Evolutionary conservation across 1,140 invertebrate species (phyloP), one percentile per base, ranked within the genome.

Genomic region (Temnothorax longispinosus): DNA sequence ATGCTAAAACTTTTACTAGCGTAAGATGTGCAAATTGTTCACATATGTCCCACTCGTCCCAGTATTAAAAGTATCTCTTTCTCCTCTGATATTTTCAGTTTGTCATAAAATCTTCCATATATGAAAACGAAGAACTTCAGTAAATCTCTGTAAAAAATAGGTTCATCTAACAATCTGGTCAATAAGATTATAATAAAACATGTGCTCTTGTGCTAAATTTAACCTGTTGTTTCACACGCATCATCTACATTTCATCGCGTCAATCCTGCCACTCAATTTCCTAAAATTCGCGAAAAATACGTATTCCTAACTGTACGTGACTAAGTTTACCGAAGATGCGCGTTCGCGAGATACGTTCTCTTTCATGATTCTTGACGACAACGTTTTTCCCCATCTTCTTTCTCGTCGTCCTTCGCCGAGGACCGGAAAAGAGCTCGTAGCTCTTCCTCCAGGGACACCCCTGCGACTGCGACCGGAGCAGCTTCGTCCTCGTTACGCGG

Each of bases 341-440:
- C 67, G 32, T 50, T 50, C 15, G 18, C 44, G 60, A 38, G 21
- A 21, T n/a, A n/a, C 10, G 11, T 54, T 65, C 15, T 60, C n/a
- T 21, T 18, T 7, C 18, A 11, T 10, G 54, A 75, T 84, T 84
- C 41, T 75, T 38, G 13, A 5, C 80, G 41, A 56, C 67, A 60
- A 47, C 69, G 69, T 84, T 84, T 62, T 74, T 65, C 72, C 72
- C 60, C 60, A 8, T 75, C 35, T 58, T 85, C 47, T 32, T 74
- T 81, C 87, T 90, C 90, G 88, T 92, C 88, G 85, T 90, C 80
- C 65, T 47, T 76, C 86, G 85, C 52, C 67, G 18, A 47, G 35
- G 21, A 54, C 27, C 85, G 85, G 72, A 89, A 89, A 72, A 32
- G 58, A 50, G 41, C 77, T 78, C 80, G 69, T 60, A 44, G 58